Conservation (phyloP, 92 coral and sea anemone species). For the Siderastrea radians region DNA sequence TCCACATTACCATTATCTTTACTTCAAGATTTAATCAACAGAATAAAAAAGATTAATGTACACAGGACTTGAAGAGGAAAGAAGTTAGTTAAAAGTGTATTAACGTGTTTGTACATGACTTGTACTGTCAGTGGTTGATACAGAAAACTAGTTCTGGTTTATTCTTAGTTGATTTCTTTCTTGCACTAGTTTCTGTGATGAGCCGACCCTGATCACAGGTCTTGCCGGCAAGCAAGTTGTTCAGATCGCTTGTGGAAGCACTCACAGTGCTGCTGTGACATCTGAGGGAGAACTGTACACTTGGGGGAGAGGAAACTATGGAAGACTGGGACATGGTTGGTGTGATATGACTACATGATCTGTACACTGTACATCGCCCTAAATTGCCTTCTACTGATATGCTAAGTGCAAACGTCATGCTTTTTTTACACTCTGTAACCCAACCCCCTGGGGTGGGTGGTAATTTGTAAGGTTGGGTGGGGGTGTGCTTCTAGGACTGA, state of each 20-base stretch:
- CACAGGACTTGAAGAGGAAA: no score
- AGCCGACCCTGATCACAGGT: slow-evolving; percentile 89
- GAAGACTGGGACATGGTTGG: slow-evolving; percentile 96
- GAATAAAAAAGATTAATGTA: no score
- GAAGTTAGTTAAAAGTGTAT: background rate
- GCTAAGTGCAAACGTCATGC: background rate
- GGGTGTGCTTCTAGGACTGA: no score
- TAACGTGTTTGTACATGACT: background rate
- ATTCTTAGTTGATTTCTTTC: background rate
- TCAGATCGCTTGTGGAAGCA: slow-evolving; percentile 95
- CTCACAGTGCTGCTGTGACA: slow-evolving; percentile 98
- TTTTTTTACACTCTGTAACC: no score
- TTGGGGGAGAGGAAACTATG: slow-evolving; percentile 99
- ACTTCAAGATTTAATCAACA: no score
- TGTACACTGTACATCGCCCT: no score
- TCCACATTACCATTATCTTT: no score
- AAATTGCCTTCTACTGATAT: background rate
- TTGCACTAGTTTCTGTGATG: slow-evolving; percentile 81
- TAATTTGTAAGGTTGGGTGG: no score
- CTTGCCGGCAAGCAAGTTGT: slow-evolving; percentile 95
- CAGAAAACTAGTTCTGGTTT: background rate
- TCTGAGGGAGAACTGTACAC: slow-evolving; percentile 98
- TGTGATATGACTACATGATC: no score
- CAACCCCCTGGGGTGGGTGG: no score
- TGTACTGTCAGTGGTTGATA: background rate